Percentiles rank a stretch among this genome's conserved stretches.
Conservation (phyloP, 2,797 vertebrate genomes). For the Sebastes wilsoni region DNA sequence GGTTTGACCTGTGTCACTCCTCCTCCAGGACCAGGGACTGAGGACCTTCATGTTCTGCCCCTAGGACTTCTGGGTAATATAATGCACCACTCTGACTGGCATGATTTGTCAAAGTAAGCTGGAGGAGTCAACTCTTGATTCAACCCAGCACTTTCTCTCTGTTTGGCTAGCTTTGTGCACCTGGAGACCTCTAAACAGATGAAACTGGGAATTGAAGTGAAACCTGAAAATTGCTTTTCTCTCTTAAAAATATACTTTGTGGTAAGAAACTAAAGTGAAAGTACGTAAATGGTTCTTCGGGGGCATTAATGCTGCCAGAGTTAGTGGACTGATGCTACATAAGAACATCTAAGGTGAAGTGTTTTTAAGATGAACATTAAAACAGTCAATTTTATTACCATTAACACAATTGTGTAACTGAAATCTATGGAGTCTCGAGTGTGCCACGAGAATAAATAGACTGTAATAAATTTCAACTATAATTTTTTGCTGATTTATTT, state of each 20-base stretch:
- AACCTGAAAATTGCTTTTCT: not conserved
- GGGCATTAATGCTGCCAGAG: not conserved
- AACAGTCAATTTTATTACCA: not conserved
- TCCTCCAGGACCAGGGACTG: slow-evolving; percentile 74
- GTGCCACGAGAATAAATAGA: not conserved
- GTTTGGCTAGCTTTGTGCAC: not conserved
- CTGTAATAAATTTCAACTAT: not conserved
- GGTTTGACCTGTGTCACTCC: slow-evolving; percentile 64
- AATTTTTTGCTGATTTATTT: not conserved
- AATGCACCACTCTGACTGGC: not conserved
- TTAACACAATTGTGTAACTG: not conserved
- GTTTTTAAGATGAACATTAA: not conserved
- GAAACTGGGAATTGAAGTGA: not conserved
- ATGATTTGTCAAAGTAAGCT: not conserved
- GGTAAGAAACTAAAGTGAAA: not conserved
- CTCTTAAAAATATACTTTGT: not conserved
- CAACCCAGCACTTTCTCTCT: not conserved
- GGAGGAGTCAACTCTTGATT: not conserved
- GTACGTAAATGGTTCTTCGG: not conserved
- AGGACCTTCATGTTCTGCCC: slow-evolving; percentile 83
- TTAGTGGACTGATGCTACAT: not conserved
- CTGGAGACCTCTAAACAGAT: not conserved
- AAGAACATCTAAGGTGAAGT: not conserved
- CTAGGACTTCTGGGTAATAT: slow-evolving; percentile 69
- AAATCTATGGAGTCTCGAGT: not conserved